phyloP scores from a whole-genome alignment of 2,113 vertebrate genomes.

The Rhinolophus ferrumequinum region DNA sequence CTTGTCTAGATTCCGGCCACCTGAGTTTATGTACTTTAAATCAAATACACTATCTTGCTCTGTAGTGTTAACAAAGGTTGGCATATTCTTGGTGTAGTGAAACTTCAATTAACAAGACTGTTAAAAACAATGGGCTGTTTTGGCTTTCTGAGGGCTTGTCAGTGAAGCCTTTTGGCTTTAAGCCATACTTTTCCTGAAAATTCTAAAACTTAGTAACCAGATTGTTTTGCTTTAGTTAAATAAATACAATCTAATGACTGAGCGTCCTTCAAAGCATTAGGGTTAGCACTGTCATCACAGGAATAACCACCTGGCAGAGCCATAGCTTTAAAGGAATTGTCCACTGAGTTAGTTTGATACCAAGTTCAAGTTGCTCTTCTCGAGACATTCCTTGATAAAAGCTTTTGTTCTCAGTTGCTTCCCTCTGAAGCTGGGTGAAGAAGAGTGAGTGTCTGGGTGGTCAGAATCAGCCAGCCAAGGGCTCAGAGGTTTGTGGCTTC shows the following conservation, averaged over 20 bases:
- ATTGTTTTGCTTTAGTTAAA: neutral
- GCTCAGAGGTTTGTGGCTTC: neutral
- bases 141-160: neutral
- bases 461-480: neutral
- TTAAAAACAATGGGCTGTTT: neutral
- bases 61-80: neutral
- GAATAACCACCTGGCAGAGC: neutral
- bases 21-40: neutral
- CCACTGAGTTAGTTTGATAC: neutral
- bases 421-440: neutral
- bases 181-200: neutral
- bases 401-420: neutral
- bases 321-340: neutral
- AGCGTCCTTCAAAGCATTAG: neutral
- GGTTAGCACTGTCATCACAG: neutral
- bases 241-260: neutral
- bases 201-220: neutral
- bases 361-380: neutral
- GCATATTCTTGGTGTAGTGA: neutral
- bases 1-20: neutral
- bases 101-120: neutral
- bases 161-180: neutral
- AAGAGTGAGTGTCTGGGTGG: too few relatives aligned
- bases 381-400: neutral
- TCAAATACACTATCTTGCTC: neutral